These are phyloP conservation scores for Sesamia nonagrioides DNA, from an alignment of 1,140 invertebrate genomes.

Conservation along the genomic window DNA sequence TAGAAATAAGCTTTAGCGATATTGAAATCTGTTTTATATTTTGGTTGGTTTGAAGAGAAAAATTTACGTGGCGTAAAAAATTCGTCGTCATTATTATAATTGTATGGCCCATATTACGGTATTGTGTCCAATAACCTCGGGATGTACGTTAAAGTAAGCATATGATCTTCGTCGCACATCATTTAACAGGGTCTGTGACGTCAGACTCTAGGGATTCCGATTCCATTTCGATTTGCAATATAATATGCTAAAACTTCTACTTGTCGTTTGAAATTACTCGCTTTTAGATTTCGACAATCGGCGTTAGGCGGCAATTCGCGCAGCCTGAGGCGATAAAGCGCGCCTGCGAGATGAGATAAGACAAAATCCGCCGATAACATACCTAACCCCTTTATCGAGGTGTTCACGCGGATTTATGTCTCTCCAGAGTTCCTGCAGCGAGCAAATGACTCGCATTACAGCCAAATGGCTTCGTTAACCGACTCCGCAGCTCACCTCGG, in stretches of 20 bases:
- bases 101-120: not conserved
- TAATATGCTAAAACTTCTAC: slow-evolving; percentile 33
- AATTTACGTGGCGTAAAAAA: not conserved
- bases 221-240: slow-evolving; percentile 34
- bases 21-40: slow-evolving; percentile 15
- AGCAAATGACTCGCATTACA: slow-evolving; percentile 49
- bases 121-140: slow-evolving; percentile 7
- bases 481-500: slow-evolving; percentile 13
- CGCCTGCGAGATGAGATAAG: slow-evolving; percentile 46
- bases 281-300: slow-evolving; percentile 38
- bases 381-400: slow-evolving; percentile 39
- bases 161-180: not conserved
- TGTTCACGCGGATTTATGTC: slow-evolving; percentile 52
- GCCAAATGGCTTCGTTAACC: slow-evolving; percentile 45
- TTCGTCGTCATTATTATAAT: slow-evolving; percentile 24
- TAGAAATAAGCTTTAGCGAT: slow-evolving; percentile 13
- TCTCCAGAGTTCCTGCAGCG: slow-evolving; percentile 30
- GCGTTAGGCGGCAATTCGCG: slow-evolving; percentile 20
- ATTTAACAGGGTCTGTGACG: slow-evolving; percentile 10
- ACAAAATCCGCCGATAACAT: slow-evolving; percentile 36
- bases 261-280: slow-evolving; percentile 26
- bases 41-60: slow-evolving; percentile 9
- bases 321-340: slow-evolving; percentile 32
- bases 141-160: not conserved
- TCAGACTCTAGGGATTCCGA: not conserved